Evolutionary conservation across 1,140 invertebrate species (phyloP), one percentile per base, ranked within the genome.

Genomic region (Berghia stephanieae): DNA sequence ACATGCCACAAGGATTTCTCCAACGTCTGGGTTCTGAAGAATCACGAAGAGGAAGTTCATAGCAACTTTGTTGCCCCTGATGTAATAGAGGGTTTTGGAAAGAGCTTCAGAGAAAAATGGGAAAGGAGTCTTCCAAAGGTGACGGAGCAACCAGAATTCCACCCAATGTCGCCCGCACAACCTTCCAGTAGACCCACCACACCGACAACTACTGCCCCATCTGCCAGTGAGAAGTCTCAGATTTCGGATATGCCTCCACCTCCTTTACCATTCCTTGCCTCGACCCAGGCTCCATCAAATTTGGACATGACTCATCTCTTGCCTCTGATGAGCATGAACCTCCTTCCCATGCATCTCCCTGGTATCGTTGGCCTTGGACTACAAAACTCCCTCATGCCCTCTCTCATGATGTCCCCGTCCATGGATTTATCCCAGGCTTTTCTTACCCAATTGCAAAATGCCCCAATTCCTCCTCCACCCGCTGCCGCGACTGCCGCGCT

Each of bases 21-120:
- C 81, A 96, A 95, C 91, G 94, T 97, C 77, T 98, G 96, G 94
- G 96, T 98, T 78, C 91, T 98, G 86, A 98, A 98, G 90, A 94
- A 96, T 81, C 96, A 98, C 89, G 95, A 95, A 90, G 96, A 98
- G 92, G 96, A 98, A 92, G 93, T 96, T 78, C 96, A 98, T 90
- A 94, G 95, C 86, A 94, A 96, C 88, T 91, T 96, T 87, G 95
- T 98, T 73, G 96, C 96, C 18, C 91, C 95, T 34, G 94, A 96
- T 84, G 94, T 95, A 85, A 91, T 98, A 60, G 96, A 97, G 90
- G 94, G 95, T 88, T 97, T 96, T 90, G 95, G 95, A 42, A 94
- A 96, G 89, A 94, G 95, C 83, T 95, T 90, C 55, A 85, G 83
- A 69, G 82, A 83, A 55, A 85, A 88, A 43, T 86, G 85, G 77